Conservation (phyloP, 2,797 vertebrate species). For the Lacerta viridis region DNA sequence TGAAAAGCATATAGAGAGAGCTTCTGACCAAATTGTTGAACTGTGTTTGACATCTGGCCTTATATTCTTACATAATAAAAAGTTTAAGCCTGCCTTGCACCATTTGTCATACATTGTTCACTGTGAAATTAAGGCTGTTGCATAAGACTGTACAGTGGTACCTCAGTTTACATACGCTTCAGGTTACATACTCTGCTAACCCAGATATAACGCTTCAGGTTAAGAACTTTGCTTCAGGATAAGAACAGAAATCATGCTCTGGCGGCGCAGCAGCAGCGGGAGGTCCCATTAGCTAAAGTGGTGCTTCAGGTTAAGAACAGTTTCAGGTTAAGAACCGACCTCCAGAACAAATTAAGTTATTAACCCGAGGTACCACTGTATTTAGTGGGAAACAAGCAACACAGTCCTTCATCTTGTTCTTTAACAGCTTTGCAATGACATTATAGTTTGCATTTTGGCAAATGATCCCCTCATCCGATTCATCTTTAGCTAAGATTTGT, state of each 20-base stretch:
- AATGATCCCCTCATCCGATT: neutral
- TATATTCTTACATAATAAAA: neutral
- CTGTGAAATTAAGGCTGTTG: neutral
- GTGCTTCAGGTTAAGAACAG: too few species aligned
- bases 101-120: neutral
- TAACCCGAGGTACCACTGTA: neutral
- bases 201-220: too few species aligned
- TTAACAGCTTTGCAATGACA: neutral
- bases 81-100: neutral
- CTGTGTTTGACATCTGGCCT: neutral
- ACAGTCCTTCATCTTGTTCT: neutral
- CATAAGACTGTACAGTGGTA: neutral
- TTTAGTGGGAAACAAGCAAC: neutral
- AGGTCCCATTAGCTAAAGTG: too few species aligned
- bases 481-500: neutral
- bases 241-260: too few species aligned
- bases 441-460: neutral
- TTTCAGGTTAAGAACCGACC: too few species aligned
- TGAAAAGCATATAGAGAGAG: neutral
- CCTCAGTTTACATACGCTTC: too few species aligned
- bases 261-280: too few species aligned
- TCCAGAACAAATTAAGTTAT: too few species aligned
- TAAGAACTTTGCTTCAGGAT: too few species aligned
- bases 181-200: too few species aligned
- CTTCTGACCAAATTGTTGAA: conserved; percentile 13